These are phyloP conservation scores for Callocephalon fimbriatum DNA, from an alignment of 2,113 vertebrate species.

Conservation along the genomic window DNA sequence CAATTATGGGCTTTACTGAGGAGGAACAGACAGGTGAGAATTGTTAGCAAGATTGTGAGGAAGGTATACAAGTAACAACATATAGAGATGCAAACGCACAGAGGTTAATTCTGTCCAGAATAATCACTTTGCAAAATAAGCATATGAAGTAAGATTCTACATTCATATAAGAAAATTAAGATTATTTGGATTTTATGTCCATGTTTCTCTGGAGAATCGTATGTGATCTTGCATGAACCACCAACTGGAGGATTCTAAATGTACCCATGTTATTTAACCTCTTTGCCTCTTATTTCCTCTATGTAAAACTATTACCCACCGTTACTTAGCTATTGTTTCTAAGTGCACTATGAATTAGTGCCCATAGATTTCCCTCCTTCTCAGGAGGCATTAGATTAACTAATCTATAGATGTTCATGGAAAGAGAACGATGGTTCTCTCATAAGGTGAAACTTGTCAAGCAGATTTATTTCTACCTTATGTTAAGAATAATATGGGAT, in stretches of 20 bases:
- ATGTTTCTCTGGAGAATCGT: background rate
- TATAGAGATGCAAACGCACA: background rate
- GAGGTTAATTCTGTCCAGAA: background rate
- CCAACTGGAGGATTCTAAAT: background rate
- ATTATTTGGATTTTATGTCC: background rate
- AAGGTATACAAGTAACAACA: background rate
- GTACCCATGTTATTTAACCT: background rate
- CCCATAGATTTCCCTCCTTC: background rate
- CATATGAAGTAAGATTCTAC: background rate
- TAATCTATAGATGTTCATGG: background rate
- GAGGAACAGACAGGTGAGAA: conserved; percentile 87
- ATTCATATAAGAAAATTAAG: background rate
- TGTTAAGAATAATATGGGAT: background rate
- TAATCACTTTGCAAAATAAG: background rate
- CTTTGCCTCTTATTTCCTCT: background rate
- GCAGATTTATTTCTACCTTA: background rate
- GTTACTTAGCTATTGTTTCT: background rate
- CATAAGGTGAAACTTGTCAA: background rate
- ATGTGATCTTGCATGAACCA: background rate
- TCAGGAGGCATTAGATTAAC: background rate
- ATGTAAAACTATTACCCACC: background rate
- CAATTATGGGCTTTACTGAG: conserved; percentile 92
- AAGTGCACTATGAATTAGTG: background rate
- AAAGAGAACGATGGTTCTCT: background rate
- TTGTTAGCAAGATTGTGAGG: background rate